Evolutionary conservation across 1,140 invertebrate genomes (phyloP).

Genomic region (silkworm (Bombyx mori)): DNA sequence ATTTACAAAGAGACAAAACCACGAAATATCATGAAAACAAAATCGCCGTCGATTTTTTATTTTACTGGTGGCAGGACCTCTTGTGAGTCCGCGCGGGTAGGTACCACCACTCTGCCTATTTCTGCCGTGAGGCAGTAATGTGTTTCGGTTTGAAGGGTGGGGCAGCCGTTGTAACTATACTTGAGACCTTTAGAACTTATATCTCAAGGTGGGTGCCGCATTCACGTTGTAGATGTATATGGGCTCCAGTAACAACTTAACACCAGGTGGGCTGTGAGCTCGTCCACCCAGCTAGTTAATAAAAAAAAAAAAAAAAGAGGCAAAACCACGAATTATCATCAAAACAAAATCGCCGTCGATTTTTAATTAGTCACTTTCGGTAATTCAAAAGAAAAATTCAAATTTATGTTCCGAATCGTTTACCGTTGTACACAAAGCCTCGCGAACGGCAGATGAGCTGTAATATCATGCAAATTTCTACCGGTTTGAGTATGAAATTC

Average conservation of each 20-base stretch:
- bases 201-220: too few species aligned
- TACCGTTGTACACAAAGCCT: conserved; percentile 31
- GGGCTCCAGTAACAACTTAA: too few species aligned
- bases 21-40: not conserved
- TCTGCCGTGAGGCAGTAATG: too few species aligned
- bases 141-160: too few species aligned
- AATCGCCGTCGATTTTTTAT: not conserved
- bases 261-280: too few species aligned
- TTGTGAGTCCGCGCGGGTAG: too few species aligned
- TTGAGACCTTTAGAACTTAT: too few species aligned
- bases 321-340: not conserved
- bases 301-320: not conserved
- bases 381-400: conserved; percentile 30
- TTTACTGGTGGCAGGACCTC: too few species aligned
- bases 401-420: conserved; percentile 33
- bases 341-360: not conserved
- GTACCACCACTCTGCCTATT: too few species aligned
- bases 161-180: too few species aligned
- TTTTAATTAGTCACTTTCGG: conserved; percentile 2
- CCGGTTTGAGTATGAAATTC: conserved; percentile 45
- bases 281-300: too few species aligned
- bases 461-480: conserved; percentile 59
- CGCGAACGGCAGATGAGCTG: conserved; percentile 34
- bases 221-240: too few species aligned
- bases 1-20: not conserved